Base-by-base conservation (phyloP, 2,888 invertebrate genomes). In the Rhaphigaster nebulosa region DNA sequence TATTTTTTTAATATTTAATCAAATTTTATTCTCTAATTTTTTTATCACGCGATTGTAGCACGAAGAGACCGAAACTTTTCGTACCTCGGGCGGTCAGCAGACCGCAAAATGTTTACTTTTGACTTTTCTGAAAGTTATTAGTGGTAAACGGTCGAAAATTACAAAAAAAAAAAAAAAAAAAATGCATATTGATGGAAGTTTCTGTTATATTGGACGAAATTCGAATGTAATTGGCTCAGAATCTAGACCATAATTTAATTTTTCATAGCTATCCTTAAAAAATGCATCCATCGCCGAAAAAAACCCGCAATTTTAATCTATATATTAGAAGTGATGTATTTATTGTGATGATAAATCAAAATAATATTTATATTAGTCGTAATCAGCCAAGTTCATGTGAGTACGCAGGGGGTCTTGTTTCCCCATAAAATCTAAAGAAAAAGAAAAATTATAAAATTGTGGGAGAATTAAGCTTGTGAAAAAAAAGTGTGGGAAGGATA, bases 1-100 rank as follows among this genome's bases (percentile, higher is more conserved):
- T 20, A 87, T 52, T 87, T 87, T 60, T 88, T 88, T 56, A 54
- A 88, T 60, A 88, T 54, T 88, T 88, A 88, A 88, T 54, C 38
- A 13, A 45, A 45, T 84, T 84, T 45, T 15, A 18, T 84, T 45
- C 50, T 45, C n/a, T 13, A n/a, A n/a, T 50, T 84, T 41, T 5
- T 45, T 4, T 26, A 45, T 84, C 84, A 45, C 84, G 41, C 70
- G 70, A 76, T 38, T 38, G 34, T 38, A 23, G 8, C 70, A 76
- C 70, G 70, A 76, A 38, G 0, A 10, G 70, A 4, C 38, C 8
- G 70, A 76, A 76, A 76, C 29, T 76, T 76, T 76, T 76, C 34
- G 38, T 76, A 76, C 34, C 6, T 8, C 70, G 15, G 70, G 4
- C 70, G 10, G 65, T 29, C 65, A 34, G 5, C 29, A 5, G 70